Percentiles rank a stretch among this genome's conserved stretches.
Conservation (phyloP, 2,888 invertebrate species). For the Nasonia oneida region DNA sequence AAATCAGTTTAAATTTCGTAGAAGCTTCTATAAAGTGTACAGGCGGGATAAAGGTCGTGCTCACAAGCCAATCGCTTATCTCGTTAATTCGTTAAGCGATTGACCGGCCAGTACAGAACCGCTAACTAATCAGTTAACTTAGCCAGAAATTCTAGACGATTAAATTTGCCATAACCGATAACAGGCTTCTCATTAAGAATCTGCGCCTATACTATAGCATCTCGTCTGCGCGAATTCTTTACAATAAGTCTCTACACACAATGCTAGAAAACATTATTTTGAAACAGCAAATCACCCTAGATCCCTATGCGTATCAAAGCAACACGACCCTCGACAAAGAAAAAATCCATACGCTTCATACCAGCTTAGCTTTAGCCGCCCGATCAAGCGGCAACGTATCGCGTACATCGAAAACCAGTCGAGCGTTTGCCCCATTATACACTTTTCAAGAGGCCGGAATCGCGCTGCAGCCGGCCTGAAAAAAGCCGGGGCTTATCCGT, state of each 20-base stretch:
- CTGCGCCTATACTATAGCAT: not conserved
- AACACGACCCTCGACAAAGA: not conserved
- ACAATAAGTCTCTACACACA: not conserved
- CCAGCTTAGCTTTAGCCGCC: not conserved
- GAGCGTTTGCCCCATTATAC: conserved; percentile 4
- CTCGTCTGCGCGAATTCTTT: not conserved
- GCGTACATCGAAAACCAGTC: not conserved
- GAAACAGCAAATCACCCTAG: not conserved
- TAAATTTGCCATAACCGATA: conserved; percentile 10
- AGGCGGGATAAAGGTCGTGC: not conserved
- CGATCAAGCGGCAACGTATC: conserved; percentile 13
- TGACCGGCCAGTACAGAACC: conserved; percentile 7
- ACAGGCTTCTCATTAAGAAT: not conserved
- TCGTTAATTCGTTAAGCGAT: conserved; percentile 28
- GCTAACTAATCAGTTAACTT: conserved; percentile 35
- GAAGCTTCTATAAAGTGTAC: not conserved
- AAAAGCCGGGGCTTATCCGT: conserved; percentile 22
- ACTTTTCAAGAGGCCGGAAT: not conserved
- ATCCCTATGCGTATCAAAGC: not conserved
- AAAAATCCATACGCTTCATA: not conserved
- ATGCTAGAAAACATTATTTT: not conserved
- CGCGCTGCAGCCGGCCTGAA: conserved; percentile 1
- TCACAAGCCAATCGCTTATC: conserved; percentile 17
- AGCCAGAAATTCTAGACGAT: conserved; percentile 3
- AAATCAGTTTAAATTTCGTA: not conserved